Conservation (phyloP, 2,113 vertebrate genomes). For the Oxyura jamaicensis region DNA sequence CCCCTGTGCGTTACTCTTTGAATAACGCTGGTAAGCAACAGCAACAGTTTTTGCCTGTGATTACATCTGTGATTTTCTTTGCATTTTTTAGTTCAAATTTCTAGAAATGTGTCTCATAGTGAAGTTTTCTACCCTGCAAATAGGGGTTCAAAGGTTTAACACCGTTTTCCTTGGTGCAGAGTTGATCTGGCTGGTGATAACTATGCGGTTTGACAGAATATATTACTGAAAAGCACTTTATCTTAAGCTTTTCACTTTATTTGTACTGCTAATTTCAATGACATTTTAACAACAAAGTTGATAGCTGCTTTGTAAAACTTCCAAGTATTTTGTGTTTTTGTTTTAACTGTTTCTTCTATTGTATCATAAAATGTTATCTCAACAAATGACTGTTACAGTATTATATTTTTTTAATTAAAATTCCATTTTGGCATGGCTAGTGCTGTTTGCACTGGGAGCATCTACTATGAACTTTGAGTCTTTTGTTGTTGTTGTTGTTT, state of each 20-base stretch:
- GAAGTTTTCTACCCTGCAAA: background rate
- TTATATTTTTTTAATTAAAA: slow-evolving; percentile 1
- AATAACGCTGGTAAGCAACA: background rate
- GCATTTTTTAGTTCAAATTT: background rate
- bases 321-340: background rate
- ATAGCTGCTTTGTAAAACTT: background rate
- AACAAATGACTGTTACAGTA: background rate
- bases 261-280: background rate
- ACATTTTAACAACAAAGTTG: background rate
- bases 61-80: background rate
- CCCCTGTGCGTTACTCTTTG: background rate
- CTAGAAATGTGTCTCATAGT: background rate
- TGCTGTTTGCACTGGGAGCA: background rate
- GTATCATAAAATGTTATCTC: background rate
- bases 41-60: background rate
- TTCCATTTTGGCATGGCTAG: background rate
- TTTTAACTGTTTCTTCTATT: background rate
- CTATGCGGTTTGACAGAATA: background rate
- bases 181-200: background rate
- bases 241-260: background rate
- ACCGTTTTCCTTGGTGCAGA: background rate
- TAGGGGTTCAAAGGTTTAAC: background rate
- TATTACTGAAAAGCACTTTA: background rate
- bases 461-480: background rate
- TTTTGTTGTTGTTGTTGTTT: background rate